Base-by-base conservation (phyloP, 2,113 vertebrate species). In the Prochilodus magdalenae region DNA sequence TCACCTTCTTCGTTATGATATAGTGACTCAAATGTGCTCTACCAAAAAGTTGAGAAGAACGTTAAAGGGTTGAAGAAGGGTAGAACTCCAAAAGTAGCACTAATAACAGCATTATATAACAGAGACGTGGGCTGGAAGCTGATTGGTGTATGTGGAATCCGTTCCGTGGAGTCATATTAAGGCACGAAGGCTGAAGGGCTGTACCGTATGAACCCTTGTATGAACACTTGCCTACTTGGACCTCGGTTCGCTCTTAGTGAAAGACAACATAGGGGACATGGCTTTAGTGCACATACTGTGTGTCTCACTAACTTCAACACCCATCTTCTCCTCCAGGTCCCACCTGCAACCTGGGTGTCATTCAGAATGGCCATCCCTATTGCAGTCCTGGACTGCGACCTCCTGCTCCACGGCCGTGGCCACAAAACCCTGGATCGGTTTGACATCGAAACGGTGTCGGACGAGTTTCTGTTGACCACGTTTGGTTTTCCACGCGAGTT, bases 401-500 rank as follows among this genome's bases (percentile, higher is more conserved):
- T 99, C n/a, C 81, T 99, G 84, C 91, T 99, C 0, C 97, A 99
- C 0, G 98, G 97, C 40, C 95, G 96, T 29, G 97, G 97, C 1
- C 96, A 98, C 73, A 95, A 97, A 84, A 98, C 96, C 0, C 86
- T 99, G 86, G 97, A 99, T 89, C 95, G 98, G 30, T 99, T 98
- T 89, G 96, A 97, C 77, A 91, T 99, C 83, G 95, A 96, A 27
- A 95, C 95, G 8, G 96, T 98, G 40, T 96, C 96, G 0, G 96
- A 99, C 83, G 88, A 95, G 26, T 96, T 97, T 69, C 93, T 99
- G 26, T 89, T 98, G 59, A 93, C 95, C 11, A 94, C 93, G 0
- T 99, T 98, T 3, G 97, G 98, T 71, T 99, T 99, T 84, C 96
- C 97, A 7, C 95, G 97, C 15, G 94, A 96, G 36, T 99, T 99